phyloP scores from a whole-genome alignment of 2,113 vertebrate species.

The Halcyon senegalensis region DNA sequence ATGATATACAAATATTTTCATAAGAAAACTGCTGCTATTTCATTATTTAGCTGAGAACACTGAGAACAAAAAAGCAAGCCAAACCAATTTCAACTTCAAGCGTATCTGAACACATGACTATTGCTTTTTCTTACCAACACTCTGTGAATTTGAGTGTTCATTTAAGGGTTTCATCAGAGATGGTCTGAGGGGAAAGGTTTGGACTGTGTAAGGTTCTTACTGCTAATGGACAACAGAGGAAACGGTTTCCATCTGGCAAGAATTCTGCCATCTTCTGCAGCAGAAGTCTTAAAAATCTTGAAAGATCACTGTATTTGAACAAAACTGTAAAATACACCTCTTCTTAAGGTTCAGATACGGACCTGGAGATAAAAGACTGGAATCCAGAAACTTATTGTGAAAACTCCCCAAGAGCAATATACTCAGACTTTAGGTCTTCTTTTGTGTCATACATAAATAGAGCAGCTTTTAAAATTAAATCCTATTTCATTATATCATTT shows the following conservation, averaged over 20 bases:
- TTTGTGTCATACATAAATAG: neutral
- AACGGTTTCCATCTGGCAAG: neutral
- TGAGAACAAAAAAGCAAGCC: neutral
- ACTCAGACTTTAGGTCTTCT: neutral
- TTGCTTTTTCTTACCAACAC: neutral
- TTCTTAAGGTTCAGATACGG: neutral
- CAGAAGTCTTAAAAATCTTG: neutral
- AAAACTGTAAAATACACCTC: neutral
- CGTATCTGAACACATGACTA: neutral
- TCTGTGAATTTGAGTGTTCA: neutral
- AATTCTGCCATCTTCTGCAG: neutral
- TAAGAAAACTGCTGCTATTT: slow-evolving; percentile 26
- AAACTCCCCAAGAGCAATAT: neutral
- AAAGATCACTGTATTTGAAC: neutral
- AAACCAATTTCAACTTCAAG: neutral
- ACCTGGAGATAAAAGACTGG: neutral
- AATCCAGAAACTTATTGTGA: neutral
- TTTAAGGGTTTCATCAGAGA: neutral
- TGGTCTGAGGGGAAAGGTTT: neutral
- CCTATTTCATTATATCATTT: neutral
- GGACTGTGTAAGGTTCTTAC: neutral
- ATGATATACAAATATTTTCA: neutral
- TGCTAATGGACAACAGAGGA: neutral
- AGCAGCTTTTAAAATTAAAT: neutral
- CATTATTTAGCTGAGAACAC: neutral